Evolutionary conservation across 2,113 vertebrate species (phyloP), one percentile per base, ranked within the genome.

Genomic region (Rallus limicola): DNA sequence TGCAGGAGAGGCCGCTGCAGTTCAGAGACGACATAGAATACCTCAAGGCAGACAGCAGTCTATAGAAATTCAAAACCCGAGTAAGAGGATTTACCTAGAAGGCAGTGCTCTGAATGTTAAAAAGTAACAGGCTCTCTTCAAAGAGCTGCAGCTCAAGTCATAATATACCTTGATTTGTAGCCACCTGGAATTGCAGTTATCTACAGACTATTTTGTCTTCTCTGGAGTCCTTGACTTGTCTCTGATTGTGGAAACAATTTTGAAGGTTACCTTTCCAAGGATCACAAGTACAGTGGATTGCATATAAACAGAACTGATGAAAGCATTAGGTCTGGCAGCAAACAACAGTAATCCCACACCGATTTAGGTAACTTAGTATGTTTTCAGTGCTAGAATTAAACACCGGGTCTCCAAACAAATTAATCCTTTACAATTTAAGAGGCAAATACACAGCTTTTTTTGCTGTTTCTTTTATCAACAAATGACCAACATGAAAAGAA

Each of bases 21-120:
- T 98, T 98, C 97, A 98, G 97, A 98, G 98, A 98, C 97, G 98
- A 98, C 97, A 99, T 97, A 98, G 96, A 98, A 98, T 98, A 98
- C 97, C 98, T 98, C 97, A 97, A 98, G 97, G 97, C 98, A 98
- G 96, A 97, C 97, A 97, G 97, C 90, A 95, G 81, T 96, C 93
- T 93, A 97, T 81, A 96, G 96, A 97, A 93, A 98, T 97, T 97
- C 96, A 97, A 97, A 98, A 98, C 94, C 96, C 24, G 58, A 96
- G 67, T 94, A 97, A 97, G 91, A 97, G 94, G 95, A 97, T 96
- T 97, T 97, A 95, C 90, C 96, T 97, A 97, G 87, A 88, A 96
- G 68, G 85, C 92, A 96, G 96, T 96, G 96, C 93, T 72, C 93
- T 96, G 97, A 97, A 98, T 97, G 72, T 48, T 97, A 97, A 97